Conservation (phyloP, 2,113 vertebrate genomes). For the Gopherus flavomarginatus region DNA sequence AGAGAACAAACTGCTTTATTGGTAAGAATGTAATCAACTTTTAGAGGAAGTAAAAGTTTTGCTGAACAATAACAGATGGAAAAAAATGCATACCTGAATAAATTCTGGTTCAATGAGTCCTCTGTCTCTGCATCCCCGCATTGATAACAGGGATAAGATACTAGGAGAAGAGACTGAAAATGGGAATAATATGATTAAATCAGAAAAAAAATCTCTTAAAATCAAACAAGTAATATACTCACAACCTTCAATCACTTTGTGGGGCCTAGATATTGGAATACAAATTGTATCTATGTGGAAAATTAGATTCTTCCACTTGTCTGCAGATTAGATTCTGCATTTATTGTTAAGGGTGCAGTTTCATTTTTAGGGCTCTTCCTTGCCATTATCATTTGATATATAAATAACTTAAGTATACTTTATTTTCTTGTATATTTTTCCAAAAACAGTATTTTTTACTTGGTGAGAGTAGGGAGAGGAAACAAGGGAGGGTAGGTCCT, state of each 20-base stretch:
- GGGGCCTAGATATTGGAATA: neutral
- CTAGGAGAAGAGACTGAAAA: neutral
- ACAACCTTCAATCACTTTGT: neutral
- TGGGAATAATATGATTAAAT: neutral
- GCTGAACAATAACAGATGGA: neutral
- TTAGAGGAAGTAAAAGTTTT: neutral
- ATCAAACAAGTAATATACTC: neutral
- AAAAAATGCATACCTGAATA: neutral
- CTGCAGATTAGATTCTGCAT: conserved; percentile 6
- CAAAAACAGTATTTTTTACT: neutral
- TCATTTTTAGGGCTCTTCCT: neutral
- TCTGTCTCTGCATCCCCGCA: neutral
- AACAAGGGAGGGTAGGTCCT: neutral
- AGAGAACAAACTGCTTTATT: neutral
- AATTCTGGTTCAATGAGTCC: neutral
- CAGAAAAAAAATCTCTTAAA: neutral
- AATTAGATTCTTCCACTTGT: neutral
- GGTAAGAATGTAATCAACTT: neutral
- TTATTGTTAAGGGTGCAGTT: neutral
- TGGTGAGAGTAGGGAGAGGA: too few species aligned
- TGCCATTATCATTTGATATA: neutral
- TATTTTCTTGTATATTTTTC: neutral
- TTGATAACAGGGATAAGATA: neutral
- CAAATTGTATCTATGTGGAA: neutral
- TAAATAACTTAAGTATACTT: neutral